A percentile compares a stretch with the other conserved stretches of the same genome.
Evolutionary conservation across 2,113 vertebrate species (phyloP).

Genomic region (Zapus hudsonius): DNA sequence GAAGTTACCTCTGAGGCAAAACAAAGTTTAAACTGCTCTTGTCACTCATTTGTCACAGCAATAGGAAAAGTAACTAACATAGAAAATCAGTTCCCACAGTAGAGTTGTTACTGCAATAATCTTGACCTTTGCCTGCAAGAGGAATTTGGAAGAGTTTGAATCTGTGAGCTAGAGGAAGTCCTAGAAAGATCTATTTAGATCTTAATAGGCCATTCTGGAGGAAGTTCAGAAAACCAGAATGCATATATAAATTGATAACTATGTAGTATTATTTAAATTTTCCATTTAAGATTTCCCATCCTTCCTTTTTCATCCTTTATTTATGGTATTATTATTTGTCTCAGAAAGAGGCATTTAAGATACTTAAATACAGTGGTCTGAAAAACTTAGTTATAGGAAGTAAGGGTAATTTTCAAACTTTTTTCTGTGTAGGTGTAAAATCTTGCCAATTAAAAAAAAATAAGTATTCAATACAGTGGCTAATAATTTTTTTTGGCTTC

Average conservation of each 20-base stretch:
- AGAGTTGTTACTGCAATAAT: background rate
- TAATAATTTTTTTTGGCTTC: background rate
- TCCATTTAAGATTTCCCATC: background rate
- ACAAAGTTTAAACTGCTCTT: background rate
- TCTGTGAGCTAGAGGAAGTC: background rate
- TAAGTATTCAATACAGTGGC: background rate
- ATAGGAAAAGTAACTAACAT: background rate
- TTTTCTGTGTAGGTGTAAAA: background rate
- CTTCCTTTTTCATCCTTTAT: background rate
- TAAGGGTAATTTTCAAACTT: constrained; percentile 4
- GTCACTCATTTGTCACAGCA: background rate
- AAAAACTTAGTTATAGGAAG: constrained; percentile 21
- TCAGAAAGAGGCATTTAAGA: background rate
- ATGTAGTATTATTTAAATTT: background rate
- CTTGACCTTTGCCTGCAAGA: background rate
- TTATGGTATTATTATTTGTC: background rate
- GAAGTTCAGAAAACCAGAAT: background rate
- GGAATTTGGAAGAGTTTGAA: background rate
- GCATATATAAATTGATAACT: background rate
- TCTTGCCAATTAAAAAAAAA: background rate
- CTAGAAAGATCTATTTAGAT: background rate
- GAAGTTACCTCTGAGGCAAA: background rate
- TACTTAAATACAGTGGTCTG: background rate
- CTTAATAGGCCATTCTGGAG: background rate
- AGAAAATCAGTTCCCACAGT: background rate